Percentiles rank a stretch among this genome's conserved stretches.
Conservation (phyloP, 2,888 invertebrate species). For the Exocentrus adspersus region DNA sequence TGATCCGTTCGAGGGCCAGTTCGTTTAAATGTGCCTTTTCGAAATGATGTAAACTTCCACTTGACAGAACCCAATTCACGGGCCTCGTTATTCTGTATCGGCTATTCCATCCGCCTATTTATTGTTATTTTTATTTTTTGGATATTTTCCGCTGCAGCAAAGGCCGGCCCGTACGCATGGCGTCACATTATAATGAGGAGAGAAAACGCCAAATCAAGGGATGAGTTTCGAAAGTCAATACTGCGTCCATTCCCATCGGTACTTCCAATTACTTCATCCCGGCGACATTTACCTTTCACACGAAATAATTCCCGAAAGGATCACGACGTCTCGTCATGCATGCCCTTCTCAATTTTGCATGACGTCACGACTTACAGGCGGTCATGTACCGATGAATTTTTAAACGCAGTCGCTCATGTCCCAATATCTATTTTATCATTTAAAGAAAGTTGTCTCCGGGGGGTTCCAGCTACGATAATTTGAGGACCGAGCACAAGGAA, state of each 20-base stretch:
- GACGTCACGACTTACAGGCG: conserved; percentile 41
- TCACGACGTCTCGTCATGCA: conserved; percentile 34
- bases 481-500: conserved; percentile 13
- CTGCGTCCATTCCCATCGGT: not conserved
- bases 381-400: conserved; percentile 47
- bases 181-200: conserved; percentile 16
- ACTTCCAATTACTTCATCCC: too few species aligned
- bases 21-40: conserved; percentile 59
- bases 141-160: conserved; percentile 25
- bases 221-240: not conserved
- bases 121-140: conserved; percentile 44
- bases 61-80: conserved; percentile 58
- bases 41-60: conserved; percentile 61
- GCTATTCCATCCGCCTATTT: conserved; percentile 56
- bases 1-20: conserved; percentile 51
- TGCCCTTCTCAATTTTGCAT: conserved; percentile 45
- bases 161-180: conserved; percentile 7
- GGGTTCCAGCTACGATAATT: conserved; percentile 4
- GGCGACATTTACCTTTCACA: not conserved
- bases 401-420: conserved; percentile 41
- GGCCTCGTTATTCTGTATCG: conserved; percentile 62
- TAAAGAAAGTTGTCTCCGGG: conserved; percentile 38
- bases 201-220: conserved; percentile 11
- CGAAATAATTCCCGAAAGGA: conserved; percentile 9
- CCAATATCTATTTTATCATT: conserved; percentile 46